Conservation (phyloP, 2,888 invertebrate species). For the Diadegma fenestrale region DNA sequence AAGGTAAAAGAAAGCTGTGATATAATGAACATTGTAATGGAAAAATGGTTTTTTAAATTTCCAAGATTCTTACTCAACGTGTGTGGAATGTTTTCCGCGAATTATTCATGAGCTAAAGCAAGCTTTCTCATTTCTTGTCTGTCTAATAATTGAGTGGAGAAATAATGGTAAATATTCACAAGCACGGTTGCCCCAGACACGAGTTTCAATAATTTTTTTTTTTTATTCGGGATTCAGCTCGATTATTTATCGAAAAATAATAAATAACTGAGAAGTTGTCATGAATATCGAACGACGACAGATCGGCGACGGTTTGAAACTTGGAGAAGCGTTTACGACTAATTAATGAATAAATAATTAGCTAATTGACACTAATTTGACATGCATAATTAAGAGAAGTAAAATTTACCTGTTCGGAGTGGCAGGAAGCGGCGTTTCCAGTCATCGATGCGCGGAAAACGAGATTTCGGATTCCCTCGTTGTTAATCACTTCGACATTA, state of each 20-base stretch:
- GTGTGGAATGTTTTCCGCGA: not conserved
- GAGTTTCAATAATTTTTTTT: not conserved
- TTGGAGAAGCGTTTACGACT: not conserved
- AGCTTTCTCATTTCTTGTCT: constrained; percentile 5
- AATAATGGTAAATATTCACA: not conserved
- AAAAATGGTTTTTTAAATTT: not conserved
- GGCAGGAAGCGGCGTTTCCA: not conserved
- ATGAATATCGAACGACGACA: not conserved
- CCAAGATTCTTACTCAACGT: not conserved
- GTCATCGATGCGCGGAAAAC: not conserved
- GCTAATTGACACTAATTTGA: not conserved
- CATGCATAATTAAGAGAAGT: not conserved
- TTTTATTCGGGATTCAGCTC: not conserved
- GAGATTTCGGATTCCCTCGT: not conserved
- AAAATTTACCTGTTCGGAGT: not conserved
- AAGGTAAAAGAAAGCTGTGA: not conserved
- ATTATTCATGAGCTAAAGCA: not conserved
- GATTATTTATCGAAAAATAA: not conserved
- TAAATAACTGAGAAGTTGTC: not conserved
- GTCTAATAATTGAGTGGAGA: not conserved
- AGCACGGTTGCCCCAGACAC: not conserved
- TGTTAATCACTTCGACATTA: not conserved
- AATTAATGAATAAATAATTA: not conserved
- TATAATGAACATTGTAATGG: not conserved
- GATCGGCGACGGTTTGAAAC: not conserved